Evolutionary conservation across 2,797 vertebrate species (phyloP).

Genomic region (Enteromius argenteus): DNA sequence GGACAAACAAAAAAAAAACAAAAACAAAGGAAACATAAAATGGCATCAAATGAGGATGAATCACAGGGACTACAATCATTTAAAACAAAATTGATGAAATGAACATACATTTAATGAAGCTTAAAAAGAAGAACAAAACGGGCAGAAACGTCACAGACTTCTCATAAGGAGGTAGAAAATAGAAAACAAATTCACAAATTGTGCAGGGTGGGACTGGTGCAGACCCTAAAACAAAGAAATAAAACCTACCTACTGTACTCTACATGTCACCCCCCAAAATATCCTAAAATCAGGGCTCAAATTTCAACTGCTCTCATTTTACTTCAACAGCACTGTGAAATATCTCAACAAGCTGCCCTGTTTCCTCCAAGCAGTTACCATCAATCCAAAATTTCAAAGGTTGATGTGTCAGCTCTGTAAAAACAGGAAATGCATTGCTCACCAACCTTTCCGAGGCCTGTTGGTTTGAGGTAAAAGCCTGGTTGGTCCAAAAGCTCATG

Average conservation of each 20-base stretch:
- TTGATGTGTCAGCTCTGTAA: conserved; percentile 80
- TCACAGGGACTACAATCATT: conserved; percentile 67
- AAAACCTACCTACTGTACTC: conserved; percentile 88
- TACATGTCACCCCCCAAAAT: not conserved
- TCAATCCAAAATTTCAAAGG: conserved; percentile 89
- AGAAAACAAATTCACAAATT: conserved; percentile 74
- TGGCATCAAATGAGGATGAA: conserved; percentile 86
- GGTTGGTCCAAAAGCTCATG: conserved; percentile 83
- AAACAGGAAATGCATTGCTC: conserved; percentile 79
- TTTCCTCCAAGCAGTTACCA: conserved; percentile 85
- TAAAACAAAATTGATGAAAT: conserved; percentile 69
- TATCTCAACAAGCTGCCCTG: conserved; percentile 20
- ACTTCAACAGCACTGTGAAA: not conserved
- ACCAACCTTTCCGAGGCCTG: conserved; percentile 90
- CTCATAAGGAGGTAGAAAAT: conserved; percentile 72
- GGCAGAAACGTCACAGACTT: conserved; percentile 77
- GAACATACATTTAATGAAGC: conserved; percentile 78
- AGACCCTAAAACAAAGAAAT: conserved; percentile 76
- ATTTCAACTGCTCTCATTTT: not conserved
- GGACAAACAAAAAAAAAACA: conserved; percentile 75
- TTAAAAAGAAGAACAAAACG: conserved; percentile 62
- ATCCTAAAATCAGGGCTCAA: not conserved
- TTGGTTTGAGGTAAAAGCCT: conserved; percentile 91
- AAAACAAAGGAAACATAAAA: conserved; percentile 75
- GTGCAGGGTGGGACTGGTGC: conserved; percentile 80